Evolutionary conservation across 35 echinoderm and acorn worm species (phyloP).

Genomic region (Apostichopus californicus): DNA sequence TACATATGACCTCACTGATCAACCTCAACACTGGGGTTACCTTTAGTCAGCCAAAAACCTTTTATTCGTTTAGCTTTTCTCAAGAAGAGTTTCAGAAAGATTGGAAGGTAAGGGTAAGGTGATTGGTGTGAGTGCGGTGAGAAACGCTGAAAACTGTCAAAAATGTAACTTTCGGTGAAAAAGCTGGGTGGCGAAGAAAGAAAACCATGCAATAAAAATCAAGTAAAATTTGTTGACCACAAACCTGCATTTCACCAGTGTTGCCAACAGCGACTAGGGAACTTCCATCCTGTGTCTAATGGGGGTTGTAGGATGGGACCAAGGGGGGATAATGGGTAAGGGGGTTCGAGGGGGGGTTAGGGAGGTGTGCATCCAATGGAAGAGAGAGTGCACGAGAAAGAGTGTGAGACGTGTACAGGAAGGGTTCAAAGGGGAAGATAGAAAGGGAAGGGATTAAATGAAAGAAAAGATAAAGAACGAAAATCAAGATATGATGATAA

Average conservation of each 20-base stretch:
- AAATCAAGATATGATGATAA: constrained; percentile 6
- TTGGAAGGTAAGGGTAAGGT: too few relatives aligned
- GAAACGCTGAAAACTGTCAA: not conserved
- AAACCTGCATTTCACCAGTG: constrained; percentile 55
- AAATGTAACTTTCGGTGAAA: constrained; percentile 35
- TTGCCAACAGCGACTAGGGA: constrained; percentile 45
- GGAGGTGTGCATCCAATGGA: not conserved
- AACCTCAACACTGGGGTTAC: too few relatives aligned
- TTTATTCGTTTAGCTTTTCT: not conserved
- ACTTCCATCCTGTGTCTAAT: constrained; percentile 51
- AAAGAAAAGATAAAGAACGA: constrained; percentile 39
- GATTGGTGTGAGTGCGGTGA: constrained; percentile 3
- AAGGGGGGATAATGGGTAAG: not conserved
- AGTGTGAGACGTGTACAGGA: not conserved
- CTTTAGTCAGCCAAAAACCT: not conserved
- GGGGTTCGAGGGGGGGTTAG: not conserved
- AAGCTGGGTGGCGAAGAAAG: constrained; percentile 39
- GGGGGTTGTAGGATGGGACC: constrained; percentile 9
- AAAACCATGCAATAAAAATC: constrained; percentile 43
- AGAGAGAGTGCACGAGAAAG: constrained; percentile 4
- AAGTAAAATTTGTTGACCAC: constrained; percentile 35
- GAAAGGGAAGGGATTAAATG: constrained; percentile 1
- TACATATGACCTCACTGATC: too few relatives aligned
- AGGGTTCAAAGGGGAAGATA: not conserved
- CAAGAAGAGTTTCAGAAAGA: too few relatives aligned